Conservation (phyloP, 2,113 vertebrate genomes). For the Strix aluco region DNA sequence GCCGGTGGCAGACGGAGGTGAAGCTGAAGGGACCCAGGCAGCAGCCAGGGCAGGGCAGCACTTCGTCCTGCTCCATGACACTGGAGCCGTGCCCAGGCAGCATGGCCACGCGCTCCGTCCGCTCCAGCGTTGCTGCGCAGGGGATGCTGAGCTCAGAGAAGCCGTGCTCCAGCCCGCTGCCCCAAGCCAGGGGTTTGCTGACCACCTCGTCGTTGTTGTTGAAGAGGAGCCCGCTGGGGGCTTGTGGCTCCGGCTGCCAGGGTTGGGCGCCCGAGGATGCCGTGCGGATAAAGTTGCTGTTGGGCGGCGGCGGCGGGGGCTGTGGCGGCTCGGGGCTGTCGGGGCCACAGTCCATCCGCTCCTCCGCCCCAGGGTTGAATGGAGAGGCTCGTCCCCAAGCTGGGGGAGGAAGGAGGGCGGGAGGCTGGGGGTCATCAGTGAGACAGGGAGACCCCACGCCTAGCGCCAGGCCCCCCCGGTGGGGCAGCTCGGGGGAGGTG, state of each 20-base stretch:
- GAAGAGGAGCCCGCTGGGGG: constrained; percentile 65
- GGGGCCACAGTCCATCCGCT: constrained; percentile 82
- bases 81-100: constrained; percentile 60
- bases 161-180: constrained; percentile 65
- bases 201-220: constrained; percentile 79
- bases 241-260: constrained; percentile 75
- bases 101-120: constrained; percentile 16
- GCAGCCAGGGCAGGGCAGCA: constrained; percentile 87
- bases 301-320: background rate
- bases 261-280: constrained; percentile 59
- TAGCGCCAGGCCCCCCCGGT: constrained; percentile 39
- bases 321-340: constrained; percentile 60
- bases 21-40: constrained; percentile 85
- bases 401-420: rapidly evolving
- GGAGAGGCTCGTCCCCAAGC: background rate
- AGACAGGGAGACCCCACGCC: background rate
- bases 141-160: constrained; percentile 64
- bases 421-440: rapidly evolving
- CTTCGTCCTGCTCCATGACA: constrained; percentile 82
- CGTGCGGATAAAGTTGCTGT: constrained; percentile 68
- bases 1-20: constrained; percentile 83
- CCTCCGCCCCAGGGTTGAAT: constrained; percentile 22
- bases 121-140: constrained; percentile 6
- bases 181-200: constrained; percentile 79
- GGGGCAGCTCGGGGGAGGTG: constrained; percentile 82